Conservation (phyloP, 1,140 invertebrate genomes). For the Chrysomallon squamiferum region DNA sequence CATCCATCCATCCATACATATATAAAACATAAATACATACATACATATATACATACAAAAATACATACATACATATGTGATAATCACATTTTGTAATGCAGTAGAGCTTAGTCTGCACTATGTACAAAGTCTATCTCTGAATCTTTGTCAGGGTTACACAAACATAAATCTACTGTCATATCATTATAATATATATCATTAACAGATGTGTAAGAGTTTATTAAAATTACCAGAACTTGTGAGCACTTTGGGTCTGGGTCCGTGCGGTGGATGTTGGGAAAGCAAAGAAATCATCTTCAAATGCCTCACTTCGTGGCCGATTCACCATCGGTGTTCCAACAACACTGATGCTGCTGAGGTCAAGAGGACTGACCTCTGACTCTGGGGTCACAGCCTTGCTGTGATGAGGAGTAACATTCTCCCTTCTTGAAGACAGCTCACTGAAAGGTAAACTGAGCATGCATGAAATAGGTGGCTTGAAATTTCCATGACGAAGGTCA, state of each 20-base stretch:
- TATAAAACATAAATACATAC: too few relatives aligned
- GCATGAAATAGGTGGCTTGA: slow-evolving; percentile 25
- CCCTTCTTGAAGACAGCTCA: neutral
- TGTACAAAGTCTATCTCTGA: too few relatives aligned
- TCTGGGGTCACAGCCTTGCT: slow-evolving; percentile 11
- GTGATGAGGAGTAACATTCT: neutral
- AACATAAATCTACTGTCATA: too few relatives aligned
- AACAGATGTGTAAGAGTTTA: too few relatives aligned
- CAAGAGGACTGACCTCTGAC: slow-evolving; percentile 27
- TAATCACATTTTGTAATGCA: too few relatives aligned
- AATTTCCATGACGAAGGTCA: slow-evolving; percentile 47
- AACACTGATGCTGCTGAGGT: slow-evolving; percentile 44
- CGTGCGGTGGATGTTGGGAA: slow-evolving; percentile 4
- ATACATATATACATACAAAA: too few relatives aligned
- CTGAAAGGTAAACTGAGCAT: neutral
- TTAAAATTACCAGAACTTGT: slow-evolving; percentile 43
- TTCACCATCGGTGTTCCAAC: slow-evolving; percentile 40
- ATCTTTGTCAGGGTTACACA: too few relatives aligned
- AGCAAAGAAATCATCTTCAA: slow-evolving; percentile 33
- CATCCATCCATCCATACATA: too few relatives aligned
- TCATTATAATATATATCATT: too few relatives aligned
- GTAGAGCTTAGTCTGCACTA: too few relatives aligned
- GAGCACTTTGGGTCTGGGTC: slow-evolving; percentile 14
- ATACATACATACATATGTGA: too few relatives aligned
- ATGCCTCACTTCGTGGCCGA: slow-evolving; percentile 24